These are phyloP conservation scores for Margarornis squamiger DNA, from an alignment of 2,797 vertebrate genomes.

Conservation along the genomic window DNA sequence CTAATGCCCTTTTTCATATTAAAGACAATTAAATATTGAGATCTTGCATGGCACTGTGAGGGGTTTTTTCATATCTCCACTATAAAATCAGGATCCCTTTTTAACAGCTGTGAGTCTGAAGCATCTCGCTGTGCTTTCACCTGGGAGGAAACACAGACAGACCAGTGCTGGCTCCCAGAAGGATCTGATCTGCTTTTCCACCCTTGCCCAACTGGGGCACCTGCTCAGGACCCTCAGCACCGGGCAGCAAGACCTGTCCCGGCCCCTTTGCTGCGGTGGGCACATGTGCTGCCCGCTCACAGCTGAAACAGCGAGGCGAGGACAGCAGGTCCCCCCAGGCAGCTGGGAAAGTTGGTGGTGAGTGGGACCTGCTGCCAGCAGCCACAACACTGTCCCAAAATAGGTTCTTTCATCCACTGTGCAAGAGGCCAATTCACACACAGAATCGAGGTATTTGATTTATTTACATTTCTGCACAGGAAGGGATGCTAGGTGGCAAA, in stretches of 20 bases:
- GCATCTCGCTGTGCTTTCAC: accelerated
- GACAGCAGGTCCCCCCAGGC: accelerated
- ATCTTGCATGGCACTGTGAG: background rate
- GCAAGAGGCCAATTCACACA: background rate
- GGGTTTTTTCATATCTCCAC: background rate
- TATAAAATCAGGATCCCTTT: background rate
- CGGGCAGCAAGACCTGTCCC: too few relatives aligned
- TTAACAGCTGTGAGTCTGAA: accelerated
- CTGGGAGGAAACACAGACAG: too few relatives aligned
- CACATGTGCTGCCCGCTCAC: background rate
- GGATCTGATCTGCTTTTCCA: accelerated
- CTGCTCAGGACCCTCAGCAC: accelerated
- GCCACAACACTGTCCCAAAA: background rate
- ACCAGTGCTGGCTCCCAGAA: accelerated
- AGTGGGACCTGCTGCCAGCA: background rate
- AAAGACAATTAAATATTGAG: background rate
- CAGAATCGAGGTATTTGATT: background rate
- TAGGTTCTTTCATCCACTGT: background rate
- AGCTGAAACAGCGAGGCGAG: accelerated
- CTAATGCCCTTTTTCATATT: background rate
- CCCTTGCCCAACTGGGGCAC: accelerated
- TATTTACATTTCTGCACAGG: background rate
- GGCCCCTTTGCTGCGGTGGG: accelerated
- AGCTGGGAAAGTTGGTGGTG: background rate
- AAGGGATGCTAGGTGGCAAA: background rate